phyloP scores from a whole-genome alignment of 23 tunicate species.

The Aplidium turbinatum region DNA sequence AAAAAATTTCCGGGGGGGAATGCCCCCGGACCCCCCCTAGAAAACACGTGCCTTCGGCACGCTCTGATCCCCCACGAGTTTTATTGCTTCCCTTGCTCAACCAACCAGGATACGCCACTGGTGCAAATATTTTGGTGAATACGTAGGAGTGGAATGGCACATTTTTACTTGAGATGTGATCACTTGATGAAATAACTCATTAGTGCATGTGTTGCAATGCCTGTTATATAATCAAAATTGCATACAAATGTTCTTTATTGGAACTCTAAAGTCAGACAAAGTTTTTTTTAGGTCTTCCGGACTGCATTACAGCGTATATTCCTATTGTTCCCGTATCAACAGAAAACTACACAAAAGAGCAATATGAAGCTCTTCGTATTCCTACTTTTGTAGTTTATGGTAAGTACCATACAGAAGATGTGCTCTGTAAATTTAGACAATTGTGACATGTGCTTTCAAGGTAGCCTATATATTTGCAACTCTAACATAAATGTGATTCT shows the following conservation, averaged over 20 bases:
- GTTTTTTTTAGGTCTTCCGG: slow-evolving; percentile 30
- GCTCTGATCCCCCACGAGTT: too few relatives aligned
- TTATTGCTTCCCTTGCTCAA: too few relatives aligned
- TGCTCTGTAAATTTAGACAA: not conserved
- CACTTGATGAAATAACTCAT: too few relatives aligned
- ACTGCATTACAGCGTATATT: slow-evolving; percentile 33
- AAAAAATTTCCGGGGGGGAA: too few relatives aligned
- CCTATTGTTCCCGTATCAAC: slow-evolving; percentile 73
- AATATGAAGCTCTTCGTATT: slow-evolving; percentile 33
- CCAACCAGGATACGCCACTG: too few relatives aligned
- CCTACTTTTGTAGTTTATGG: slow-evolving; percentile 85
- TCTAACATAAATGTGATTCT: not conserved
- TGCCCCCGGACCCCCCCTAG: too few relatives aligned
- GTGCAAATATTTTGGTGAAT: too few relatives aligned
- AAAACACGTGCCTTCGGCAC: too few relatives aligned
- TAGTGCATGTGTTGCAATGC: too few relatives aligned
- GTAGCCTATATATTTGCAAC: not conserved
- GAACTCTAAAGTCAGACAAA: too few relatives aligned
- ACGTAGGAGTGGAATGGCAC: not conserved
- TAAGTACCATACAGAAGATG: slow-evolving; percentile 17
- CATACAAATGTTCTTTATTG: too few relatives aligned
- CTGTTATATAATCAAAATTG: too few relatives aligned
- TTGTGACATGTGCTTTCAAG: not conserved
- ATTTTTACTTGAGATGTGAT: not conserved
- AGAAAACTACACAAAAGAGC: slow-evolving; percentile 32